Base-by-base conservation (phyloP, 2,113 vertebrate genomes). In the Plectropomus leopardus region DNA sequence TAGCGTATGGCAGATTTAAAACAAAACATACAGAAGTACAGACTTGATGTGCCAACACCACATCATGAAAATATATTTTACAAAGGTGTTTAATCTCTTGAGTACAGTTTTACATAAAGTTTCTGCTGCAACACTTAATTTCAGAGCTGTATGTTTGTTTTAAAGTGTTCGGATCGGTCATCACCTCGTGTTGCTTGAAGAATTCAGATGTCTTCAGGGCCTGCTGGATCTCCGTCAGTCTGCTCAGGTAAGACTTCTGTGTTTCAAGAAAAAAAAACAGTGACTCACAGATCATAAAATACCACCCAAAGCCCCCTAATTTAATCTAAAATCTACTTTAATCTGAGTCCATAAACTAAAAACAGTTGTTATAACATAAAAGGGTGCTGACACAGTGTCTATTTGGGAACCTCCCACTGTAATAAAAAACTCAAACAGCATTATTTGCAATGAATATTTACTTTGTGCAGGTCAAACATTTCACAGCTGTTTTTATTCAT, bases 111-210 rank as follows among this genome's bases (percentile, higher is more conserved):
- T 4, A 59, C 40, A 28, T 57, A 9, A 42, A 28, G 17, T 21
- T 36, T 3, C 45, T 53, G 36, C 9, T 45, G n/a, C 66, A 26
- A 48, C 23, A 42, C 17, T 66, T 75, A 23, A 53, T 53, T 87
- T 15, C 16, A 24, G 26, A 1, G 0, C 21, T 44, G 30, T 19
- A 26, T 34, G 50, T 58, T 66, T 67, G 54, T 70, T 72, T 59
- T 51, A 40, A 48, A 7, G 26, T 69, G 30, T 76, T 16, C 28
- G 0, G 30, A 59, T 72, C 14, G 64, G n/a, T 34, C 50, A 26
- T 96, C 85, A 99, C 98, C 97, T 99, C 98, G 6, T 99, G 98
- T 72, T 73, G 94, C 81, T 94, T 95, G 89, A 99, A 99, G 95
- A 99, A 99, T 74, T 96, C 95, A 0, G 98, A 99, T 76, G 88